Evolutionary conservation across 2,113 vertebrate species (phyloP), one percentile per base, ranked within the genome.

Genomic region (Delphinapterus leucas): DNA sequence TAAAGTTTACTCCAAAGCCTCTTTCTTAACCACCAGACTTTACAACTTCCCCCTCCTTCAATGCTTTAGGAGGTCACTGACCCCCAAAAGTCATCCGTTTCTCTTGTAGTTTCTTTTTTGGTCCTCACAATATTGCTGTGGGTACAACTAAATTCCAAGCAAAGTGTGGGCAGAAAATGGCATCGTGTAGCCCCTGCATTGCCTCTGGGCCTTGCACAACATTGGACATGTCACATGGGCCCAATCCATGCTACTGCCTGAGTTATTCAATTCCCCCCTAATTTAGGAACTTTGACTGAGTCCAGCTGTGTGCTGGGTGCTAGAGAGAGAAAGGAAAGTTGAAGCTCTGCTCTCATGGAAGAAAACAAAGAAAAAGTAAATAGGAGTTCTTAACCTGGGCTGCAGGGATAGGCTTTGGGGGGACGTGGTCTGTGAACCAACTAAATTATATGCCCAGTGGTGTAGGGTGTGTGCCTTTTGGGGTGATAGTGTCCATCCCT

Each of bases 181-280:
- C 41, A n/a, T 1, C n/a, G 23, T 1, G 2, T 6, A 5, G 61
- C 15, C 41, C 6, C 25, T 1, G 2, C 11, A 2, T 9, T 5
- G 6, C 3, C 44, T 86, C 61, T 38, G 53, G 11, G 21, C 49
- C 28, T 61, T 6, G 25, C 0, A 36, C 11, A 12, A 3, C 4
- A 6, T 4, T 8, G 25, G 23, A 15, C 33, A 60, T 17, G 8
- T 31, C 15, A 4, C 4, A 7, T 3, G 53, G 60, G 31, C 8
- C 55, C 61, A 49, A 20, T 33, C 3, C 41, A 7, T 38, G 55
- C 44, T 44, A 2, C 26, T 25, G 63, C 15, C 20, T 2, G 18
- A 13, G 36, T 85, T n/a, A 18, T 89, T 76, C 38, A 63, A 63
- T 26, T 63, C 5, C 21, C 31, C 9, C 71, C 60, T 60, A 49